These are phyloP conservation scores for Sternotherus odoratus DNA, from an alignment of 2,797 vertebrate species.

Conservation along the genomic window DNA sequence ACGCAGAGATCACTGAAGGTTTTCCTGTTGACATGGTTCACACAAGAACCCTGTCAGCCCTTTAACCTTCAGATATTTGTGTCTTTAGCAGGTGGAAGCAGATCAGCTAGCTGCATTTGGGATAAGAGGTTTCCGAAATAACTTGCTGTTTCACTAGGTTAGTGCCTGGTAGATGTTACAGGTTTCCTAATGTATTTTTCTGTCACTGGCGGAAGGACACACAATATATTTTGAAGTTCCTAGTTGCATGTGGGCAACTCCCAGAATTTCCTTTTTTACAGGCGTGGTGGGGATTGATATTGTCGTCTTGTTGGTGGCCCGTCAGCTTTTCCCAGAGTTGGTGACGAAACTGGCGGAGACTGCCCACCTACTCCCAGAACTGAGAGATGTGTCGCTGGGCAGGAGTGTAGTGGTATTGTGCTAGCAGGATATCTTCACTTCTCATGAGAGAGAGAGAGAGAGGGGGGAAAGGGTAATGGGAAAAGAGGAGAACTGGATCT, in stretches of 20 bases:
- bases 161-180: no score
- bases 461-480: neutral
- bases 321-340: neutral
- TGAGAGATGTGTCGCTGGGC: neutral
- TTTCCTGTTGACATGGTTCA: conserved; percentile 56
- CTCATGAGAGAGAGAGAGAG: neutral
- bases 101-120: neutral
- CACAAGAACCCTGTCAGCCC: neutral
- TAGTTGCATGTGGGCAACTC: neutral
- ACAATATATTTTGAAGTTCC: neutral
- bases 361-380: neutral
- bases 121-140: neutral
- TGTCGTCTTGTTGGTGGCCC: neutral
- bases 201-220: neutral
- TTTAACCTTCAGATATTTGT: conserved; percentile 3
- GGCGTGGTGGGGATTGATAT: neutral
- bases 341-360: neutral
- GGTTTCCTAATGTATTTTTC: neutral
- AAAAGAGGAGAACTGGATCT: neutral
- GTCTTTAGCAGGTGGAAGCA: conserved; percentile 9
- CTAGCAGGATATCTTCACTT: neutral
- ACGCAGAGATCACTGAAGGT: conserved; percentile 24
- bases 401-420: neutral
- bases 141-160: neutral
- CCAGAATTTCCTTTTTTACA: neutral